Evolutionary conservation across 2,888 invertebrate species (phyloP), one percentile per base, ranked within the genome.

Genomic region (Eulithis prunata): DNA sequence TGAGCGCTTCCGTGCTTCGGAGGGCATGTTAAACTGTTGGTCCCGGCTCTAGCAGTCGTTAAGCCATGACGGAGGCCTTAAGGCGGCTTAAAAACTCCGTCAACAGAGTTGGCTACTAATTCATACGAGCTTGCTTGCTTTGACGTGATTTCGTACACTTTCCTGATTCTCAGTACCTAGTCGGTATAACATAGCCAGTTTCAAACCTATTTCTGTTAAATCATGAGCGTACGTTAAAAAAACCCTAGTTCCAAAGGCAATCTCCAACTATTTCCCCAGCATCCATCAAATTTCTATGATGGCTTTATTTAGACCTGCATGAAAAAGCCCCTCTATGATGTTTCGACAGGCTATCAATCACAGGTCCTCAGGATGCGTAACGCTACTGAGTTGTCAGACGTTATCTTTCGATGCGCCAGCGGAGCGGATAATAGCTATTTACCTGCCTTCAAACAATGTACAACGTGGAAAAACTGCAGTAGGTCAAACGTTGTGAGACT

Each of bases 341-440:
- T 75, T 78, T 76, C 76, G 78, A 78, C 80, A 73, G 81, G 71
- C 85, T 82, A 92, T 92, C 91, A 87, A 90, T 92, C 92, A 91
- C 77, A 80, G 78, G 73, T 74, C 75, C 76, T 78, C 70, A 62
- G 69, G 57, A 73, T 74, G 75, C 74, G 71, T 74, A 58, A 74
- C 74, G 72, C 62, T 60, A 66, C 71, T 75, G 78, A 78, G 76
- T 77, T 87, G 88, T 91, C 91, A 88, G 84, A 86, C 84, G 86
- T 86, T 89, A 91, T 91, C 91, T 81, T 72, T 73, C 70, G 55
- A 53, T 53, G 84, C 80, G 66, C 78, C 92, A 89, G 72, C 81
- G 89, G 86, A 90, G 90, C 92, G 90, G 64, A 83, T 92, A 91
- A 93, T 93, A 91, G 91, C 90, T 91, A 91, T 88, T 91, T 91